phyloP scores from a whole-genome alignment of 2,113 vertebrate species.

The Ploceus nigricollis region DNA sequence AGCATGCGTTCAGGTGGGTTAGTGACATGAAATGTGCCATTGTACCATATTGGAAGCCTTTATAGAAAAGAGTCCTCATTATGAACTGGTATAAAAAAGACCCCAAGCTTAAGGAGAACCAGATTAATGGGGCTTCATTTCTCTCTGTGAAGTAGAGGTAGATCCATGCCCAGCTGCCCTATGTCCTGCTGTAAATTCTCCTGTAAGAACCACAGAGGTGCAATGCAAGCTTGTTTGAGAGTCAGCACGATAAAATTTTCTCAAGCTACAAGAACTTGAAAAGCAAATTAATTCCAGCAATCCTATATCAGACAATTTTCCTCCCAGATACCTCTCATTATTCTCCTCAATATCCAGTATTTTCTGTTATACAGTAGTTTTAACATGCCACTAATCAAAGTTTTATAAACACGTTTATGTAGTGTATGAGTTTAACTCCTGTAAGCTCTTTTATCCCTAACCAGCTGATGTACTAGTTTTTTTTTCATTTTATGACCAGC shows the following conservation, averaged over 20 bases:
- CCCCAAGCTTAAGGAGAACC: not conserved
- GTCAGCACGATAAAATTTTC: not conserved
- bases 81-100: not conserved
- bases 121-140: not conserved
- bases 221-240: fast-evolving
- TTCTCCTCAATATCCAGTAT: not conserved
- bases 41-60: not conserved
- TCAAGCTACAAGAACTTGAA: not conserved
- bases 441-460: not conserved
- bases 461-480: not conserved
- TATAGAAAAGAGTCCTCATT: not conserved
- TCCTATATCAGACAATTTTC: not conserved
- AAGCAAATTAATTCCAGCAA: not conserved
- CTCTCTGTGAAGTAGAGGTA: not conserved
- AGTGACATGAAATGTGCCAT: not conserved
- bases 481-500: not conserved
- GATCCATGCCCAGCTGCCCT: not conserved
- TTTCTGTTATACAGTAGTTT: not conserved
- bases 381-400: not conserved
- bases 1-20: not conserved
- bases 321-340: not conserved
- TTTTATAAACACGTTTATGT: not conserved
- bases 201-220: not conserved
- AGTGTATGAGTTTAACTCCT: not conserved
- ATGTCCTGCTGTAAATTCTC: not conserved